These are phyloP conservation scores for Apoderus coryli DNA, from an alignment of 2,888 invertebrate genomes.

Conservation along the genomic window DNA sequence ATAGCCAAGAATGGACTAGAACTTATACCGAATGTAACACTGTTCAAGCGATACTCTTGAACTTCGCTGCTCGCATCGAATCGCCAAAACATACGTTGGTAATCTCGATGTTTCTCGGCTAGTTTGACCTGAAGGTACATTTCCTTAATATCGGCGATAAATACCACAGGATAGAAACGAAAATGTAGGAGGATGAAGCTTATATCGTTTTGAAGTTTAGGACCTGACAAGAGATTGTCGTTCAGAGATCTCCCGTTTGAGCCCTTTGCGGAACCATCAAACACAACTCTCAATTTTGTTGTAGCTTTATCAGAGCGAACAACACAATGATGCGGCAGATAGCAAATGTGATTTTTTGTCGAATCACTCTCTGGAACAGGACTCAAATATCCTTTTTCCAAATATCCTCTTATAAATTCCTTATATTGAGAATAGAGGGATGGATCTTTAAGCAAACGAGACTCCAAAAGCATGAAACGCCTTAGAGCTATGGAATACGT, in stretches of 20 bases:
- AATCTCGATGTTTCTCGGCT: not conserved
- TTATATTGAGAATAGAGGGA: conserved; percentile 2
- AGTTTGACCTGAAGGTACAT: not conserved
- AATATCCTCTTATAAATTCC: conserved; percentile 10
- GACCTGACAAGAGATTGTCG: conserved; percentile 6
- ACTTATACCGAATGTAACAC: no score
- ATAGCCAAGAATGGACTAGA: no score
- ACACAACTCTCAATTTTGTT: conserved; percentile 12
- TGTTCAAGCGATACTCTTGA: not conserved
- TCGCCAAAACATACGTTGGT: not conserved
- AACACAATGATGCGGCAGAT: conserved; percentile 11
- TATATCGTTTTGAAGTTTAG: conserved; percentile 10
- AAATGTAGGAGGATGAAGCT: conserved; percentile 6
- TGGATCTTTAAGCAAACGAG: conserved; percentile 6
- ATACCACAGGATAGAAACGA: conserved; percentile 3
- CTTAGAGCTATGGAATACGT: conserved; percentile 6
- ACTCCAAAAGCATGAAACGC: conserved; percentile 5
- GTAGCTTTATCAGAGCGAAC: conserved; percentile 7
- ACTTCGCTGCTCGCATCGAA: no score
- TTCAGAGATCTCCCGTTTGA: conserved; percentile 4
- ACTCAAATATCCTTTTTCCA: conserved; percentile 6
- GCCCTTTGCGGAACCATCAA: conserved; percentile 5
- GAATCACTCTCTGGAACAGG: not conserved
- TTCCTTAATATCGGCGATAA: not conserved
- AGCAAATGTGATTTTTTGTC: conserved; percentile 3